Evolutionary conservation across 2,888 invertebrate species (phyloP).

Genomic region (Caenorhabditis virilis): DNA sequence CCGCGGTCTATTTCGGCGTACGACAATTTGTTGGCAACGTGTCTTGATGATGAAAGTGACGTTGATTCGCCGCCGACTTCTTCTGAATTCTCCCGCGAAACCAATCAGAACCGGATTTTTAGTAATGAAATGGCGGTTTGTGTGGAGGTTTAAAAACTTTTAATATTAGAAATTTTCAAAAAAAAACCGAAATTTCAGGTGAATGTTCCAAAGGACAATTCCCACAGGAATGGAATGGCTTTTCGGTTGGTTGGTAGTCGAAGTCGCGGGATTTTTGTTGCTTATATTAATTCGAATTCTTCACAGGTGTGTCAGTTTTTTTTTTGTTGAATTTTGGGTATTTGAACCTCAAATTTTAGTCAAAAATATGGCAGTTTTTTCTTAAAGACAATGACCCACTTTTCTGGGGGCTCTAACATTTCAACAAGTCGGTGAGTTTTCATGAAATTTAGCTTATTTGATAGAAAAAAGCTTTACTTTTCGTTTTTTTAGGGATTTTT

Average conservation of each 20-base stretch:
- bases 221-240: conserved; percentile 29
- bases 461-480: too few relatives aligned
- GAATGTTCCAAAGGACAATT: conserved; percentile 5
- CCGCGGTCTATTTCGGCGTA: conserved; percentile 27
- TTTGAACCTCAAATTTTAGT: too few relatives aligned
- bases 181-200: conserved; percentile 9
- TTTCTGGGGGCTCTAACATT: too few relatives aligned
- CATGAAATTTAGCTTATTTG: too few relatives aligned
- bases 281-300: conserved; percentile 16
- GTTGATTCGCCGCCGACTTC: background rate
- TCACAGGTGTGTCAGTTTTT: conserved; percentile 13
- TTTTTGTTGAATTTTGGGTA: too few relatives aligned
- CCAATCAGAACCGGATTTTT: conserved; percentile 7
- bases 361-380: too few relatives aligned
- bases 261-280: conserved; percentile 28
- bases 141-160: background rate
- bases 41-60: conserved; percentile 17
- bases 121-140: background rate
- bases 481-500: too few relatives aligned
- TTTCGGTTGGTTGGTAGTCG: conserved; percentile 31
- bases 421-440: too few relatives aligned
- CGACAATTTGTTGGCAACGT: conserved; percentile 13
- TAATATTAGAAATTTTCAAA: background rate
- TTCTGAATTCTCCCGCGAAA: too few relatives aligned
- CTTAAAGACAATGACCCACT: too few relatives aligned